These are phyloP conservation scores for Anarhynchus alexandrinus DNA, from an alignment of 2,113 vertebrate species.

Conservation along the genomic window DNA sequence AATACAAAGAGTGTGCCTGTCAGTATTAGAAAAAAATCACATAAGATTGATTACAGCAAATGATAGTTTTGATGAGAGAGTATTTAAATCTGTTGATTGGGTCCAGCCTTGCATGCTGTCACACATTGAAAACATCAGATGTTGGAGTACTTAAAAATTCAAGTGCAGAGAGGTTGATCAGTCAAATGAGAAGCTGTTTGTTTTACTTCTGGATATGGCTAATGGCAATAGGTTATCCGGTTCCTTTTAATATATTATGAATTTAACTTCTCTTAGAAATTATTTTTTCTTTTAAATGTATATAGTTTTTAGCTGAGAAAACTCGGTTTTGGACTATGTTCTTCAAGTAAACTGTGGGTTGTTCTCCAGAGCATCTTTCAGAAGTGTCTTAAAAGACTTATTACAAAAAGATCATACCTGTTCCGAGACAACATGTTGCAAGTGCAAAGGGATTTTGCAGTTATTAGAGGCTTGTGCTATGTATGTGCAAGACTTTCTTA, in stretches of 20 bases:
- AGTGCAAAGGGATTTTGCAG: not conserved
- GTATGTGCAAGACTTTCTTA: not conserved
- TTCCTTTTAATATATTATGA: not conserved
- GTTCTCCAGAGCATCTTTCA: not conserved
- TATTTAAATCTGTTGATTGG: not conserved
- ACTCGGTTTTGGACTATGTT: not conserved
- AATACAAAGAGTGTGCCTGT: not conserved
- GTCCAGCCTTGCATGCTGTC: not conserved
- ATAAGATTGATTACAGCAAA: not conserved
- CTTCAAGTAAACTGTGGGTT: not conserved
- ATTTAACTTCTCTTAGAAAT: not conserved
- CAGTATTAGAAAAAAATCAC: not conserved
- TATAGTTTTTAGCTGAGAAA: not conserved
- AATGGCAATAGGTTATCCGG: not conserved
- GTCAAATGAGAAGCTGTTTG: not conserved
- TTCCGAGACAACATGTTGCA: not conserved
- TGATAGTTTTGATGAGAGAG: not conserved
- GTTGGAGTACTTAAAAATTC: not conserved
- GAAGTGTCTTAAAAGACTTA: not conserved
- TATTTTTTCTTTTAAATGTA: not conserved
- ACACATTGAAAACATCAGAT: not conserved
- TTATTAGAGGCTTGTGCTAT: not conserved
- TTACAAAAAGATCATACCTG: not conserved
- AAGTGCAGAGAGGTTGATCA: not conserved
- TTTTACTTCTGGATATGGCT: not conserved